Base-by-base conservation (phyloP, 2,888 invertebrate genomes). In the Mythimna vitellina region DNA sequence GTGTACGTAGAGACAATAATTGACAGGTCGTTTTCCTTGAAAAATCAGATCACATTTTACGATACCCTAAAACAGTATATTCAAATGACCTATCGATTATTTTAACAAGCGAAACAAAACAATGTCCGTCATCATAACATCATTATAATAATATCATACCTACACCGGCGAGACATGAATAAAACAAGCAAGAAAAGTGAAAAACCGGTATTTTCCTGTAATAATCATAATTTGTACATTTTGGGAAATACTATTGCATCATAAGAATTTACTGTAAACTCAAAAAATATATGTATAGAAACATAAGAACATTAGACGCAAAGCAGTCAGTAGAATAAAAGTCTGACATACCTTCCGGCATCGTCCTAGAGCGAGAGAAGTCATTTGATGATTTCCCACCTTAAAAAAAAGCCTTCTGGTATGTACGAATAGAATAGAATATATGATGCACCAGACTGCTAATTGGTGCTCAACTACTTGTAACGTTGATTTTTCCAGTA, bases 161-260 rank as follows among this genome's bases (percentile, higher is more conserved):
- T 76, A 76, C 42, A 35, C 25, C 12, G n/a, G 32, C 70, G 32
- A 75, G 69, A 75, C 70, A 46, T 14, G 51, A 49, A 49, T 66
- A 76, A 62, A 62, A 57, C 51, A 69, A 69, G 25, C 32, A 73
- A 76, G 58, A 54, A 22, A 46, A 75, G 42, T 61, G 51, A 35
- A 76, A 76, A 51, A 74, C 61, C 61, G 57, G 38, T 35, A 10
- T n/a, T 51, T 58, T 42, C 32, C 1, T 42, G 8, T 42, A 42
- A 46, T 46, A 71, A 61, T n/a, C 14, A 71, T 71, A 3, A 46
- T 71, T 56, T 51, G 22, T 51, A 51, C 1, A 8, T 7, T 2
- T 17, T 61, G 60, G 54, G 56, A 74, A 74, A 74, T 35, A 68
- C 56, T 20, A 76, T 68, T 76, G 68, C 77, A 75, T 76, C 69